Evolutionary conservation across 2,888 invertebrate genomes (phyloP), one percentile per base, ranked within the genome.

Genomic region (Mimas tiliae): DNA sequence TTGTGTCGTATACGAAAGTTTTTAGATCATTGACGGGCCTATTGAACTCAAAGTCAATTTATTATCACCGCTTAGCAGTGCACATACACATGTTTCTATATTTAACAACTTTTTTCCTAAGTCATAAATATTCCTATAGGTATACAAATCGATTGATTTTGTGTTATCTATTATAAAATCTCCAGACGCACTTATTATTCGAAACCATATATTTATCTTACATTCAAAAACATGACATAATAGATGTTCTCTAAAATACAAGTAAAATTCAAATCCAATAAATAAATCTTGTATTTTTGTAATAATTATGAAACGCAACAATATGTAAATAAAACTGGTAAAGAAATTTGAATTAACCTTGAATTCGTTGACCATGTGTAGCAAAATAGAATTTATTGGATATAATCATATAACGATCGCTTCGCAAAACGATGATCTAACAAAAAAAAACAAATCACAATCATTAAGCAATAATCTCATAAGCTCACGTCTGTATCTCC

Each of bases 1-100:
- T 9, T 9, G 9, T 9, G 7, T 73, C 77, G 75, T 72, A 72
- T 77, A 78, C 42, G 58, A 42, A 58, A 58, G 19, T 58, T 12
- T 42, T 58, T 58, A 19, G 19, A 58, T 58, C 38, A 42, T 12
- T 19, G 19, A 42, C 42, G 58, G 33, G 14, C 34, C 38, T 19
- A 19, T 42, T 42, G 38, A 58, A 42, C 42, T 42, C 19, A 1
- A 58, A 42, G 12, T 1, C 7, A 38, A 58, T 38, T 58, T 58
- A 19, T 52, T 42, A 19, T 58, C 58, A 53, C 53, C 8, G 12
- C 0, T 58, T 58, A n/a, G n/a, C 12, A 38, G 12, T 42, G 16
- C 34, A 34, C 33, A 53, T 14, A 19, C 12, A 12, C 33, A 27
- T 27, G 12, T 19, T 6, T 58, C 12, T 58, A 6, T 58, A 16